These are phyloP conservation scores for Phallusia fumigata DNA, from an alignment of 23 tunicate species.

Conservation along the genomic window DNA sequence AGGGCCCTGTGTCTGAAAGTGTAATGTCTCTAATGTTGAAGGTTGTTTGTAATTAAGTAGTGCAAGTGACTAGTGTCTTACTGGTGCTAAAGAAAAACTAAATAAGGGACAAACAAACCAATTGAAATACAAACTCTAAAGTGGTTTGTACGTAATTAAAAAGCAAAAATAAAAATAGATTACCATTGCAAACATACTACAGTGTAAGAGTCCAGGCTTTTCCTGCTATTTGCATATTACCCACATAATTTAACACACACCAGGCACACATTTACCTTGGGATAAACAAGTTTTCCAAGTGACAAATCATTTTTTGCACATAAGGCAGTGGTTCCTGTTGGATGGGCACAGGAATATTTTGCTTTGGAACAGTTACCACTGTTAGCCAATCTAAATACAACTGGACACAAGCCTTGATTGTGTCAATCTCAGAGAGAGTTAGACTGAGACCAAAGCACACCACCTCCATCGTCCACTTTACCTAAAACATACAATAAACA, in stretches of 20 bases:
- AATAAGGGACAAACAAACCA: no score
- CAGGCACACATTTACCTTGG: conserved; percentile 87
- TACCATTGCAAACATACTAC: background rate
- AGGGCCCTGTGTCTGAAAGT: no score
- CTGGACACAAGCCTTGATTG: conserved; percentile 68
- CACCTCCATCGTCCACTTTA: conserved; percentile 95
- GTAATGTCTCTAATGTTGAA: no score
- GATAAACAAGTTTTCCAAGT: conserved; percentile 84
- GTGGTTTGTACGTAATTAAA: no score
- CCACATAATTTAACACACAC: background rate
- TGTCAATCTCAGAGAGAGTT: conserved; percentile 66
- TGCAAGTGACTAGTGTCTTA: no score
- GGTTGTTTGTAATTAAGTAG: no score
- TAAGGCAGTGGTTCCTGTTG: conserved; percentile 63
- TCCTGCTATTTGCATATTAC: background rate
- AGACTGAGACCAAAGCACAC: conserved; percentile 83
- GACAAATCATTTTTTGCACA: conserved; percentile 64
- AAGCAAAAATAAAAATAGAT: background rate
- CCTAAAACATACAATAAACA: conserved; percentile 42
- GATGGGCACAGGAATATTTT: conserved; percentile 73
- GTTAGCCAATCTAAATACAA: conserved; percentile 82
- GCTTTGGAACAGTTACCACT: conserved; percentile 50
- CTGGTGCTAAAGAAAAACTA: no score
- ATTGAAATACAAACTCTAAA: no score
- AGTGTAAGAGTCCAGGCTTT: no score